Conservation (phyloP, 2,113 vertebrate species). For the Micromys minutus region DNA sequence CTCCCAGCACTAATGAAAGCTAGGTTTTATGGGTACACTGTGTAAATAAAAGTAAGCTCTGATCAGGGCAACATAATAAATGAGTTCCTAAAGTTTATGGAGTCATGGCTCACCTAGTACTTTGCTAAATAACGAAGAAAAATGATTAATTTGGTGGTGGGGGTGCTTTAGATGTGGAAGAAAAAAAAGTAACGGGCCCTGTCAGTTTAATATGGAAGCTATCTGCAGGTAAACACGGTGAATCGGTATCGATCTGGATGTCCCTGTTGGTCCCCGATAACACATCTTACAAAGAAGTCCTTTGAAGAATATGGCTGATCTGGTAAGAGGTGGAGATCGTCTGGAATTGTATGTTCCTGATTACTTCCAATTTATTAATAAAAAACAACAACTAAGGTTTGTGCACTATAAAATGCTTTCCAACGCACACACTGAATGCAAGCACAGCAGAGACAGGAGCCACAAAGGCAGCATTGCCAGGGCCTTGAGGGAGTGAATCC, state of each 20-base stretch:
- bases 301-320: constrained; percentile 59
- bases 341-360: constrained; percentile 1
- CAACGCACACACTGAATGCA: not conserved
- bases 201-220: constrained; percentile 42
- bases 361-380: constrained; percentile 58
- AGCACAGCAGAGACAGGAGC: not conserved
- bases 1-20: constrained; percentile 85
- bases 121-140: constrained; percentile 79
- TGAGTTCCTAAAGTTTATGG: constrained; percentile 86
- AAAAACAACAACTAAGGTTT: not conserved
- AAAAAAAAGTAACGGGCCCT: not conserved
- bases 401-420: not conserved
- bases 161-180: constrained; percentile 42
- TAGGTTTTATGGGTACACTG: constrained; percentile 82
- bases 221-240: constrained; percentile 23
- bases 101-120: constrained; percentile 78
- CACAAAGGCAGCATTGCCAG: not conserved
- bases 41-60: constrained; percentile 85
- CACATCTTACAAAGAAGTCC: not conserved
- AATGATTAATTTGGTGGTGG: constrained; percentile 57
- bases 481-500: not conserved
- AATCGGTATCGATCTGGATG: not conserved
- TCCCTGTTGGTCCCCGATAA: not conserved
- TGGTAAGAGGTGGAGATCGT: not conserved
- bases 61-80: constrained; percentile 85